Evolutionary conservation across 2,797 vertebrate genomes (phyloP).

Genomic region (Ctenopoma multispine): DNA sequence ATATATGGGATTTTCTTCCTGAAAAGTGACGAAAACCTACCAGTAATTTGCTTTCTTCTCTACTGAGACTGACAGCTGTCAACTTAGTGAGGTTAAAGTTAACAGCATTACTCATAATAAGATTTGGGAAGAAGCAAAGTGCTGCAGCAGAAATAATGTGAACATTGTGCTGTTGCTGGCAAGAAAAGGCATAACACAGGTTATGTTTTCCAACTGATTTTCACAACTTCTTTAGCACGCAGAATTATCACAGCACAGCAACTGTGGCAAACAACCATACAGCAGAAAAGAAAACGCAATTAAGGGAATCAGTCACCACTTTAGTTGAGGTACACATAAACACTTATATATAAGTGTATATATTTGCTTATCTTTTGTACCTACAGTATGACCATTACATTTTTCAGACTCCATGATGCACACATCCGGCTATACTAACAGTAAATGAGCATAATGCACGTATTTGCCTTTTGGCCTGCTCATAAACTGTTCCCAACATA

Average conservation of each 20-base stretch:
- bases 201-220: slow-evolving; percentile 32
- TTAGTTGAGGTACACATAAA: slow-evolving; percentile 22
- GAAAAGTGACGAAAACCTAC: slow-evolving; percentile 14
- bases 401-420: slow-evolving; percentile 11
- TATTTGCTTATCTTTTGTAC: slow-evolving; percentile 4
- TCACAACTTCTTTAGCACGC: slow-evolving; percentile 21
- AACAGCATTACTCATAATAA: slow-evolving; percentile 30
- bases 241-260: slow-evolving; percentile 12
- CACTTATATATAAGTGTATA: too few relatives aligned
- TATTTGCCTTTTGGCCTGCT: background rate
- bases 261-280: slow-evolving; percentile 23
- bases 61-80: slow-evolving; percentile 51
- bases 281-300: slow-evolving; percentile 7
- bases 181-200: slow-evolving; percentile 24
- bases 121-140: slow-evolving; percentile 21
- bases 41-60: slow-evolving; percentile 41
- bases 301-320: slow-evolving; percentile 7
- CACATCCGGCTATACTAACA: background rate
- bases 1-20: slow-evolving; percentile 30
- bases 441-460: background rate
- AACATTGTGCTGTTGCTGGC: slow-evolving; percentile 41
- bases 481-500: background rate
- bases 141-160: slow-evolving; percentile 49
- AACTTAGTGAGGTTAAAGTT: slow-evolving; percentile 44
- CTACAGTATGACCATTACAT: background rate